Percentiles rank a stretch among this genome's conserved stretches.
Conservation (phyloP, 2,888 invertebrate species). For the Volucella zonaria region DNA sequence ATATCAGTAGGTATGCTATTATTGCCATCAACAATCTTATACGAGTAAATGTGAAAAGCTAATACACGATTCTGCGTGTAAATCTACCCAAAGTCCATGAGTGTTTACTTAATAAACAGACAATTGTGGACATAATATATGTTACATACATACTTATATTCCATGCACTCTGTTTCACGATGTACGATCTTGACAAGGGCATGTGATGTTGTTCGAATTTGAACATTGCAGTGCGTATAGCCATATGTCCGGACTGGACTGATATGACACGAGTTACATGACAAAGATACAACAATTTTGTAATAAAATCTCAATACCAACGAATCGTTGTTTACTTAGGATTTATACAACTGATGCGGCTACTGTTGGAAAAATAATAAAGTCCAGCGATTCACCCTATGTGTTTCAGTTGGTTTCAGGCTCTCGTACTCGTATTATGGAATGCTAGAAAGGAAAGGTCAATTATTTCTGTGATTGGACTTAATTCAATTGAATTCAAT, state of each 20-base stretch:
- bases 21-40: no score
- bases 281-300: conserved; percentile 13
- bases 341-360: no score
- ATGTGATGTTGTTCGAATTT: neutral
- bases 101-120: neutral
- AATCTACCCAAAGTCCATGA: no score
- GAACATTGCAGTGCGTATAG: conserved; percentile 4
- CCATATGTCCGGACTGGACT: neutral
- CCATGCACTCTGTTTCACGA: neutral
- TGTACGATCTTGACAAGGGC: conserved; percentile 7
- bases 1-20: no score
- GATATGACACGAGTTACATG: no score
- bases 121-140: conserved; percentile 25
- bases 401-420: neutral
- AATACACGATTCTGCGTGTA: no score
- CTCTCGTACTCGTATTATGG: neutral
- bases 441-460: neutral
- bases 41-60: no score
- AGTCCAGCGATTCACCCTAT: conserved; percentile 31
- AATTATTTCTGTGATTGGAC: conserved; percentile 34
- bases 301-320: conserved; percentile 49
- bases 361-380: conserved; percentile 5
- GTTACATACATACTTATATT: conserved; percentile 3
- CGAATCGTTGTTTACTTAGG: conserved; percentile 12
- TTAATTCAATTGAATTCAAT: conserved; percentile 52